Conservation (phyloP, 2,797 vertebrate genomes). For the Crocidura indochinensis region DNA sequence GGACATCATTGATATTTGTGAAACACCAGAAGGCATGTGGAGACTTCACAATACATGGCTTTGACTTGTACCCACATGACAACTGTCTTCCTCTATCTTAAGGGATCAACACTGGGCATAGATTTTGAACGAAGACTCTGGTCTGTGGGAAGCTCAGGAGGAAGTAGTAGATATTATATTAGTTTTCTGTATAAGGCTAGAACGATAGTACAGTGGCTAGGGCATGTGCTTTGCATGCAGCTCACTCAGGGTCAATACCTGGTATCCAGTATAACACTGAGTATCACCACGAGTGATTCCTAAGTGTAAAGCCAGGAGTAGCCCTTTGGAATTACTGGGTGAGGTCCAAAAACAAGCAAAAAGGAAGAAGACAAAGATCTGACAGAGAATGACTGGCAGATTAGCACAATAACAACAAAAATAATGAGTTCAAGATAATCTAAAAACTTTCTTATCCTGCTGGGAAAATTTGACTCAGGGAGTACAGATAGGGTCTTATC, state of each 20-base stretch:
- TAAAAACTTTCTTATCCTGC: background rate
- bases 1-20: background rate
- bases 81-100: no score
- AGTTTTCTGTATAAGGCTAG: background rate
- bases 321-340: no score
- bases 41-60: background rate
- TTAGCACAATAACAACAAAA: background rate
- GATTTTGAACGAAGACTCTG: constrained; percentile 8
- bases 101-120: background rate
- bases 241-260: no score
- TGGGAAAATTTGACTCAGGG: constrained; percentile 1
- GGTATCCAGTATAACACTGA: no score
- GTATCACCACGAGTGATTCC: no score
- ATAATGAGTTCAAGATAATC: constrained; percentile 23
- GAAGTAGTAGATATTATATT: background rate
- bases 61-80: background rate
- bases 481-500: constrained; percentile 85
- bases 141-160: background rate
- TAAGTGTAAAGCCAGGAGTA: no score
- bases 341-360: no score
- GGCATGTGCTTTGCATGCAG: no score
- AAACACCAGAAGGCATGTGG: background rate
- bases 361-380: background rate
- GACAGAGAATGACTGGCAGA: background rate
- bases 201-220: no score